Evolutionary conservation across 1,140 invertebrate genomes (phyloP), one percentile per base, ranked within the genome.

Genomic region (Ectropis grisescens): DNA sequence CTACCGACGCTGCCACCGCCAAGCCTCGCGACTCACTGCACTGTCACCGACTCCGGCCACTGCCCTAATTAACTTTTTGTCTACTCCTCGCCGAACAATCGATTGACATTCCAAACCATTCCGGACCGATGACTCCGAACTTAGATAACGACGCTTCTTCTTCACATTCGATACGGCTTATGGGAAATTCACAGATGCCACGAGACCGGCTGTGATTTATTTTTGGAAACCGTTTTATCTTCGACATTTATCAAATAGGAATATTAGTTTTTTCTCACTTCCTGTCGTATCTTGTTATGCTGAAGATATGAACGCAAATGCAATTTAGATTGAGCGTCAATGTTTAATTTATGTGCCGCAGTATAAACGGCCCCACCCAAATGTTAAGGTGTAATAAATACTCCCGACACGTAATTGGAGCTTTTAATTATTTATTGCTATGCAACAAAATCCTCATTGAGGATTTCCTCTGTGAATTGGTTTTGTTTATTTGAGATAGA

Each of bases 41-140:
- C 51, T 58, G 55, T 55, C 51, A 52, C 46, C 55, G 30, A 8
- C 16, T 2, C 46, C 55, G 30, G 16, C 16, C 6, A 26, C 24
- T n/a, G 47, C 31, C 56, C 61, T 72, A 72, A 72, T 69, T 69
- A 72, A 69, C 60, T 72, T 72, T 69, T 72, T 72, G 54, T 60
- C 46, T 50, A 33, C 26, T 34, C 29, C 28, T 23, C 28, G 15
- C 33, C 42, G 40, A 42, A 53, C 53, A 53, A 60, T 60, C 41
- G 41, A 34, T 37, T 41, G 33, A 41, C 39, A 60, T 57, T 51
- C 53, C 49, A 33, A 27, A 32, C 34, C 35, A 30, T 43, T 38
- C 32, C 28, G 28, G 16, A 13, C 29, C 13, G 15, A 10, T 27
- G n/a, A 40, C 11, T 22, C 23, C 27, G 19, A 26, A 10, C 24